These are phyloP conservation scores for Sardina pilchardus DNA, from an alignment of 2,113 vertebrate genomes.

Conservation along the genomic window DNA sequence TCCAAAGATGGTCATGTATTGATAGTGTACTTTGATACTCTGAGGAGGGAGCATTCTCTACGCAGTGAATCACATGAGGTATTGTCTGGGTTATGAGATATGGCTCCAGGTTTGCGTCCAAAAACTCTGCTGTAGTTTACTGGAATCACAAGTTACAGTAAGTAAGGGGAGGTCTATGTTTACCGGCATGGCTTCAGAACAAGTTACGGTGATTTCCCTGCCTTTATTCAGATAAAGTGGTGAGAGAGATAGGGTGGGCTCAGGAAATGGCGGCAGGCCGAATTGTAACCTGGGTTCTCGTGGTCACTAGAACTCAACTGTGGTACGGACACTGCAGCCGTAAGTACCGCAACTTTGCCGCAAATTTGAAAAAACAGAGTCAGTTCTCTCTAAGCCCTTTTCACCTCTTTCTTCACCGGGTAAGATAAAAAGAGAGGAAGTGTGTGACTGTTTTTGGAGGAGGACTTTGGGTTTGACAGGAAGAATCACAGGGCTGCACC, in stretches of 20 bases:
- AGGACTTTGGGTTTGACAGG: background rate
- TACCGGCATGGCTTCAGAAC: background rate
- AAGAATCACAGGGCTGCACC: background rate
- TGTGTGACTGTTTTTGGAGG: background rate
- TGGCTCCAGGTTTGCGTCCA: background rate
- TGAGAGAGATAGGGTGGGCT: too few species aligned
- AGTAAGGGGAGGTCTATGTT: background rate
- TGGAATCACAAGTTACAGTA: background rate
- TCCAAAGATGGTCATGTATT: conserved; percentile 12
- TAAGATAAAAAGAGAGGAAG: background rate
- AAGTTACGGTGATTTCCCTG: background rate
- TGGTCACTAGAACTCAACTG: too few species aligned
- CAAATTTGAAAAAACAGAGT: background rate
- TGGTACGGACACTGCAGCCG: too few species aligned
- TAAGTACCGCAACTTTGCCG: too few species aligned
- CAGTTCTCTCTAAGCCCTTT: background rate
- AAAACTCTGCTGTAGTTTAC: background rate
- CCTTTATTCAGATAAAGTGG: too few species aligned
- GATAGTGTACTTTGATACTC: background rate
- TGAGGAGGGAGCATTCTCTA: background rate
- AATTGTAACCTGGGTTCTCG: too few species aligned
- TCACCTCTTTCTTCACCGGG: background rate
- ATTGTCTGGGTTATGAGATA: background rate
- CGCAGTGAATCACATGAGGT: background rate
- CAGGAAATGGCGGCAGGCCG: too few species aligned